These are phyloP conservation scores for Leucoptera coffeella DNA, from an alignment of 2,888 invertebrate genomes.

Conservation along the genomic window DNA sequence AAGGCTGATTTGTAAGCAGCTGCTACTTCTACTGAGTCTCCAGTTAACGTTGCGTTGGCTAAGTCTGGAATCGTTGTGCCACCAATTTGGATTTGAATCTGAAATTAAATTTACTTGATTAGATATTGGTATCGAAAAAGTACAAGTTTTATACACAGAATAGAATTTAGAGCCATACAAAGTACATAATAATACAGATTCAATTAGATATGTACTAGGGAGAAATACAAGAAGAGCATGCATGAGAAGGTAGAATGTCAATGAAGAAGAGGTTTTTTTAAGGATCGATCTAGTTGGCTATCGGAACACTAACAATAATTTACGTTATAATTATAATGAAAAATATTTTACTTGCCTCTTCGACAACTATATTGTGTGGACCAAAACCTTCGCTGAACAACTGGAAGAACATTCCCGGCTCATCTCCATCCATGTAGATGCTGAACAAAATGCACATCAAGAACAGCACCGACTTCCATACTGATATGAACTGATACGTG, in stretches of 20 bases:
- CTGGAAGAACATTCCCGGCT: conserved; percentile 69
- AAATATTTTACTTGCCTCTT: conserved; percentile 45
- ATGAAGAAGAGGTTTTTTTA: no score
- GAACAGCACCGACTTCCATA: conserved; percentile 85
- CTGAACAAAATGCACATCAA: conserved; percentile 68
- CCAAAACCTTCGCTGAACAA: conserved; percentile 70
- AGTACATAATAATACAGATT: no score
- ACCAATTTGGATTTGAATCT: conserved; percentile 57
- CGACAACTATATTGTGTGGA: conserved; percentile 71
- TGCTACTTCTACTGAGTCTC: conserved; percentile 66
- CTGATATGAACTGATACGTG: conserved; percentile 81
- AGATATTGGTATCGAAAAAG: no score
- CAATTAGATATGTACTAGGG: no score
- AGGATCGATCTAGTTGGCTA: no score
- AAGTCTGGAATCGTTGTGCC: conserved; percentile 65
- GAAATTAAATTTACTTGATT: no score
- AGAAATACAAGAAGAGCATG: no score
- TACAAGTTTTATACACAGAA: no score
- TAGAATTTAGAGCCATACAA: no score
- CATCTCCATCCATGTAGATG: conserved; percentile 69
- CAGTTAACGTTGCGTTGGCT: conserved; percentile 67
- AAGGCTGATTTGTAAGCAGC: conserved; percentile 67
- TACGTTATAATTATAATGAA: no score
- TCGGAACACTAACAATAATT: no score
- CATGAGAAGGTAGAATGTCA: no score